Evolutionary conservation across 2,888 invertebrate species (phyloP).

Genomic region (Acronicta aceris): DNA sequence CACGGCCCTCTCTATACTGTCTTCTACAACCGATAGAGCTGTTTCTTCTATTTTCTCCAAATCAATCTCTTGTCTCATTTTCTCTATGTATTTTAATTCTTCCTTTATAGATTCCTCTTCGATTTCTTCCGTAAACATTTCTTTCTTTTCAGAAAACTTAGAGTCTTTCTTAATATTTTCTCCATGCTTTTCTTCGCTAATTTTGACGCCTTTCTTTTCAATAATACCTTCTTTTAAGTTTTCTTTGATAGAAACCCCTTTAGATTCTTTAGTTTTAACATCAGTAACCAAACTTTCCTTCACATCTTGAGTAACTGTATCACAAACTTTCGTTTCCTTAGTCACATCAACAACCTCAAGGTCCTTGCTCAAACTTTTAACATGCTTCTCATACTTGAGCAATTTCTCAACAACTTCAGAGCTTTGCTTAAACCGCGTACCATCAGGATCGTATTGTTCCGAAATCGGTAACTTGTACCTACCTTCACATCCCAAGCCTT

Average conservation of each 20-base stretch:
- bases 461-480: conserved; percentile 79
- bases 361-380: conserved; percentile 37
- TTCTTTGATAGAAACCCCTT: neutral
- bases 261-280: conserved; percentile 15
- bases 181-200: conserved; percentile 27
- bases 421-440: conserved; percentile 44
- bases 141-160: conserved; percentile 39
- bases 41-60: conserved; percentile 74
- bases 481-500: conserved; percentile 12
- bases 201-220: conserved; percentile 19
- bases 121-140: conserved; percentile 39
- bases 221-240: conserved; percentile 4
- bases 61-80: conserved; percentile 68
- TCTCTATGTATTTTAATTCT: conserved; percentile 58
- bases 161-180: conserved; percentile 36
- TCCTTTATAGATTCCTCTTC: conserved; percentile 55
- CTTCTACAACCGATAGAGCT: conserved; percentile 73
- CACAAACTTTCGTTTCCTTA: conserved; percentile 31
- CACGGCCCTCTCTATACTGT: conserved; percentile 77
- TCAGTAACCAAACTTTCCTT: conserved; percentile 21
- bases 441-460: conserved; percentile 78
- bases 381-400: conserved; percentile 37
- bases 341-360: conserved; percentile 30
- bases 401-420: conserved; percentile 37
- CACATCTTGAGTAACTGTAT: conserved; percentile 11